Evolutionary conservation across 1,140 invertebrate species (phyloP), one percentile per base, ranked within the genome.

Genomic region (Drosophila albomicans): DNA sequence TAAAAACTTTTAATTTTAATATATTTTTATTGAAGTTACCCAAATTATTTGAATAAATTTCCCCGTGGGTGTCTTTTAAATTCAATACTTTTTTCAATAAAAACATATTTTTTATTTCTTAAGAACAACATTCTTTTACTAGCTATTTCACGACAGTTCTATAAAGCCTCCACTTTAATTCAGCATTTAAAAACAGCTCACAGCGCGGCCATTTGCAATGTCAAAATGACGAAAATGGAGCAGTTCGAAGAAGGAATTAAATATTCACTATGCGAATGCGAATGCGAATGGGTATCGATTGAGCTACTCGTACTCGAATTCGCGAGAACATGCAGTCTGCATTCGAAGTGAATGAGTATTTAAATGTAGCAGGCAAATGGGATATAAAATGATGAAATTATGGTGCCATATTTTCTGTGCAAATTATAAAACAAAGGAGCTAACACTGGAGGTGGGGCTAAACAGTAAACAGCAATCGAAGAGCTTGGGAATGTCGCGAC

Each of bases 371-470:
- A 72, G n/a, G 35, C 64, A 61, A 62, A 49, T 58, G 10, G 4
- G 45, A n/a, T 49, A 87, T 88, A 84, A 87, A 89, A 84, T 69
- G 73, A 46, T 64, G 41, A 71, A 88, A 75, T 73, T 80, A 89
- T 80, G 75, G 57, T 66, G 74, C 74, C 84, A 87, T 87, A 77
- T 63, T 75, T 82, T 80, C 58, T 68, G 46, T 25, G 43, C 68
- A 66, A 75, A 71, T 72, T 62, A 65, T 68, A 48, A 82, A 51
- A 76, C 66, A 87, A 73, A 72, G 45, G n/a, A 69, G 20, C 51
- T 51, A 58, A 54, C 20, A 11, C 16, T 38, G 45, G 35, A 69
- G 56, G 30, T 13, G 28, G 8, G 3, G 11, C 4, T 57, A 6
- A 25, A 1, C 7, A 46, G n/a, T 20, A 2, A 1, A 20, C 7